Evolutionary conservation across 2,113 vertebrate species (phyloP), one percentile per base, ranked within the genome.

Genomic region (Dascyllus trimaculatus): DNA sequence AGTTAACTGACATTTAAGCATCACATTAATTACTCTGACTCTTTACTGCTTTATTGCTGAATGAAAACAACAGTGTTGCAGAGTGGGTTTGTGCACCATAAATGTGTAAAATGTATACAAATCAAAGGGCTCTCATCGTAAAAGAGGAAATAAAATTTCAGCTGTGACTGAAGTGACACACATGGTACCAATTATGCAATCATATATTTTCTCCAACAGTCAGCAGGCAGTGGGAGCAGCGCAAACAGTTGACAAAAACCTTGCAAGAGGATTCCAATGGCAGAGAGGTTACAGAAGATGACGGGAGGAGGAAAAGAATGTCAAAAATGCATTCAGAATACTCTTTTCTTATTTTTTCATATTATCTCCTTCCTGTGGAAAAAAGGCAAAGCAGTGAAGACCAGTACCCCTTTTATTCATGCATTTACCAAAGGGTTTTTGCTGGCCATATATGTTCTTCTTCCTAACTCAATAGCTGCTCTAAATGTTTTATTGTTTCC

Each of bases 261-360:
- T 43, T 51, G 49, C 35, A 63, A 59, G 60, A 52, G 43, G 38
- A 22, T 53, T 71, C 46, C 25, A 66, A 45, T 25, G 26, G 56
- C 46, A 63, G 18, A 38, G 64, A 71, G 70, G 68, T 76, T 82
- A 76, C 14, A 51, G 46, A 67, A 56, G 70, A 86, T 25, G 58
- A 86, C 5, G 54, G 53, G 40, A 58, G 64, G 58, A 74, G 24
- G 19, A 68, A 71, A 75, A 74, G 68, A 89, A 87, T 80, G 67
- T 69, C 59, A 45, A 65, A 73, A 88, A 89, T 75, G 82, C 45
- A 66, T 63, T 78, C 51, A 69, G 53, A 78, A 78, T 49, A 38
- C 56, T 51, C 65, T 56, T 35, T 72, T 29, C 2, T 18, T 69
- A 2, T 45, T 59, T 74, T 49, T 69, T 53, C 53, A 40, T 74